Percentiles rank a stretch among this genome's conserved stretches.
Conservation (phyloP, 1,140 invertebrate genomes). For the Drosophila nigrodunni region DNA sequence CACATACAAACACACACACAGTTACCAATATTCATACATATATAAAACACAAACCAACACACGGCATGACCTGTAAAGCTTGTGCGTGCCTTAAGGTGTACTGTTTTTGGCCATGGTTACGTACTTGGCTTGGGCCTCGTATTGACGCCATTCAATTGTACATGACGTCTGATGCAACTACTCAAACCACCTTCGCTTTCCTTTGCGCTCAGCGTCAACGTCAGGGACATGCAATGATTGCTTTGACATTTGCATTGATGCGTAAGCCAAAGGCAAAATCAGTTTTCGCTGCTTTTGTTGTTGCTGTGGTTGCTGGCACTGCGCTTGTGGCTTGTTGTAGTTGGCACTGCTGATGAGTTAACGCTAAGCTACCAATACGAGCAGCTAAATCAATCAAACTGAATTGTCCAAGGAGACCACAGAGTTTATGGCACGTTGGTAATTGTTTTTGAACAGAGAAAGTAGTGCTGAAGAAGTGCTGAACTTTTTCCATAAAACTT, state of each 20-base stretch:
- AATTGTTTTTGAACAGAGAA: too few species aligned
- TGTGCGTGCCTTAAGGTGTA: slow-evolving; percentile 28
- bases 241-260: slow-evolving; percentile 67
- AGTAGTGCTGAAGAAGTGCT: too few species aligned
- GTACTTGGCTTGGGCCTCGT: slow-evolving; percentile 27
- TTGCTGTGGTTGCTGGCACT: neutral
- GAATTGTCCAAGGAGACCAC: neutral
- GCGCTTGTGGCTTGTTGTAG: neutral
- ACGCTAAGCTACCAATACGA: slow-evolving; percentile 17
- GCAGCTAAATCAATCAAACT: slow-evolving; percentile 39
- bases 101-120: slow-evolving; percentile 23
- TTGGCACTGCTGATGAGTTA: slow-evolving; percentile 27
- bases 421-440: too few species aligned
- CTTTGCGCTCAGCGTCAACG: neutral
- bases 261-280: slow-evolving; percentile 17
- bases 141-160: slow-evolving; percentile 64
- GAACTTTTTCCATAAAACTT: too few species aligned
- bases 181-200: neutral
- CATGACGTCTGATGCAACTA: slow-evolving; percentile 34
- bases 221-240: slow-evolving; percentile 60
- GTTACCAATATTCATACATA: slow-evolving; percentile 5
- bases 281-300: slow-evolving; percentile 1
- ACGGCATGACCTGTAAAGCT: neutral
- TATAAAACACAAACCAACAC: slow-evolving; percentile 76
- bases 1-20: slow-evolving; percentile 85